Conservation (phyloP, 2,888 invertebrate species). For the Byasa hedistus region DNA sequence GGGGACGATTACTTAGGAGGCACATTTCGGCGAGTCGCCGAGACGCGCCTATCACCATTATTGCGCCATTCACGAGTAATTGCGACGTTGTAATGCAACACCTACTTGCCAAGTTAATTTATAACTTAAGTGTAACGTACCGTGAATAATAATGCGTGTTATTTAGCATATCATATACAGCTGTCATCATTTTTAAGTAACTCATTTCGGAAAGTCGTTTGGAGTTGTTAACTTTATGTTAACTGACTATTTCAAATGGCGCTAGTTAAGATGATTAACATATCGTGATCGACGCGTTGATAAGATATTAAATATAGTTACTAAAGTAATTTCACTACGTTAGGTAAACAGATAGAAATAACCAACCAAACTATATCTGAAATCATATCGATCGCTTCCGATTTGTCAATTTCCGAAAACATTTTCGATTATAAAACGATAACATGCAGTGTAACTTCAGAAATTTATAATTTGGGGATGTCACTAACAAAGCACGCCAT, state of each 20-base stretch:
- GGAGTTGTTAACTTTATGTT: background rate
- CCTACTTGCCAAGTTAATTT: background rate
- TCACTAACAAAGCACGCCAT: constrained; percentile 7
- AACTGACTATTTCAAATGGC: background rate
- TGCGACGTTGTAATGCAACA: background rate
- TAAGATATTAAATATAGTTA: background rate
- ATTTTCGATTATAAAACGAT: too few relatives aligned
- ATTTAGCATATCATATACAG: too few relatives aligned
- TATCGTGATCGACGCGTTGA: background rate
- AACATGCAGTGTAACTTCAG: background rate
- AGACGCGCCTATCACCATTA: background rate
- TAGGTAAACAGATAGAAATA: too few relatives aligned
- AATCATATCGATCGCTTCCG: too few relatives aligned
- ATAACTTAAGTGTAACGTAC: background rate
- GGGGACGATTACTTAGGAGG: background rate
- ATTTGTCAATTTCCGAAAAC: too few relatives aligned
- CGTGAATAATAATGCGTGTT: too few relatives aligned
- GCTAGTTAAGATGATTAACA: background rate
- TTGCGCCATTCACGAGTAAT: background rate
- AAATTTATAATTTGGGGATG: background rate
- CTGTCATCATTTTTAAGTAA: too few relatives aligned
- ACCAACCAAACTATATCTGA: too few relatives aligned
- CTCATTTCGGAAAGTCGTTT: too few relatives aligned
- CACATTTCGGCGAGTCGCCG: background rate
- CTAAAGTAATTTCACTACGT: too few relatives aligned